A percentile compares a stretch with the other conserved stretches of the same genome.
These are phyloP conservation scores for Atherinomorus stipes DNA, from an alignment of 2,113 vertebrate species.

Conservation along the genomic window DNA sequence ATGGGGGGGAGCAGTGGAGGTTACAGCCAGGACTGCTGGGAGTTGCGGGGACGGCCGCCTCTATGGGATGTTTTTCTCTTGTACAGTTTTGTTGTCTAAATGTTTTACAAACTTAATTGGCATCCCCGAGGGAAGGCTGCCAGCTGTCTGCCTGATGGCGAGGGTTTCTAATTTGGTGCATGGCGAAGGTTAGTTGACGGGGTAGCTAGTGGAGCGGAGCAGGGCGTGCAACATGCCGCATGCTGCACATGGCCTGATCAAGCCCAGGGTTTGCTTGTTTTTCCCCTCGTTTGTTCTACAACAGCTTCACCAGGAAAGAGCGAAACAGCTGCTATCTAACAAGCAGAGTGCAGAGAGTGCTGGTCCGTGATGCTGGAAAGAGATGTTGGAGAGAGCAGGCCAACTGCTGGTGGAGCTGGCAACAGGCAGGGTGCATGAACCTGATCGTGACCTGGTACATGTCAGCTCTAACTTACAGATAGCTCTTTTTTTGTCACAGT, in stretches of 20 bases:
- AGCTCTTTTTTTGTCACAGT: not conserved
- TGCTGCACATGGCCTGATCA: slow-evolving; percentile 64
- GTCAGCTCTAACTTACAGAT: slow-evolving; percentile 31
- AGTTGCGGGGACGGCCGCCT: slow-evolving; percentile 74
- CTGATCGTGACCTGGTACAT: slow-evolving; percentile 18
- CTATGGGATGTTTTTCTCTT: slow-evolving; percentile 78
- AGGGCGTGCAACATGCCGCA: slow-evolving; percentile 53
- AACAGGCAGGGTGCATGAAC: slow-evolving; percentile 14
- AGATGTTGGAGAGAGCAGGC: slow-evolving; percentile 40
- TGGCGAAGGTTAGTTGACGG: slow-evolving; percentile 74
- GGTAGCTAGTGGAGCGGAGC: slow-evolving; percentile 73
- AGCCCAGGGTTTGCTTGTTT: slow-evolving; percentile 76
- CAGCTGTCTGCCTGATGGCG: slow-evolving; percentile 87
- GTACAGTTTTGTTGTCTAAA: slow-evolving; percentile 89
- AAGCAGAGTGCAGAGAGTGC: slow-evolving; percentile 57
- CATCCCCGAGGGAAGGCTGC: slow-evolving; percentile 82
- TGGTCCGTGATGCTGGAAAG: slow-evolving; percentile 34
- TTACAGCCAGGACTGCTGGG: slow-evolving; percentile 72
- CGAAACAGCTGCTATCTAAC: slow-evolving; percentile 73
- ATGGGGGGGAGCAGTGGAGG: slow-evolving; percentile 74
- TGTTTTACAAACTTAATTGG: slow-evolving; percentile 90
- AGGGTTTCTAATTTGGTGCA: slow-evolving; percentile 83
- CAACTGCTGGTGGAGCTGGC: slow-evolving; percentile 43
- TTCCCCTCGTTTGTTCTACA: slow-evolving; percentile 74
- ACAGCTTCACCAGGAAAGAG: slow-evolving; percentile 63